Evolutionary conservation across 2,113 vertebrate genomes (phyloP).

Genomic region (Nibea coibor): DNA sequence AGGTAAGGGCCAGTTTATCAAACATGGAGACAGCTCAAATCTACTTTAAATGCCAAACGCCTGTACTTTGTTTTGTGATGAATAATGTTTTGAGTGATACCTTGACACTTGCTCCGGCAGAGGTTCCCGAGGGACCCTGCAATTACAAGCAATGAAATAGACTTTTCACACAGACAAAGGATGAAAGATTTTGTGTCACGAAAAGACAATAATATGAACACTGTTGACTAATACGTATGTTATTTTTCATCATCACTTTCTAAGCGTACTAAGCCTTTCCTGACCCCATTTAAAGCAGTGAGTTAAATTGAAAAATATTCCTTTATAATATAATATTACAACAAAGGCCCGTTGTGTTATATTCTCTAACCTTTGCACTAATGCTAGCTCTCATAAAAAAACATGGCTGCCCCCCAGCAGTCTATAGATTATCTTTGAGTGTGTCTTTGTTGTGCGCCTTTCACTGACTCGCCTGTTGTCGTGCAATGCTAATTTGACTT

Average conservation of each 20-base stretch:
- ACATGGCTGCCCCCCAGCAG: slow-evolving; percentile 13
- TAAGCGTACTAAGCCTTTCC: background rate
- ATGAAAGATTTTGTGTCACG: slow-evolving; percentile 8
- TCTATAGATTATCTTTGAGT: slow-evolving; percentile 44
- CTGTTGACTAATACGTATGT: background rate
- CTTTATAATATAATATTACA: background rate
- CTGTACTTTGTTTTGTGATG: slow-evolving; percentile 52
- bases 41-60: slow-evolving; percentile 63
- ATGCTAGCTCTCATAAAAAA: slow-evolving; percentile 23
- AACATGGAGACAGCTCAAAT: slow-evolving; percentile 45
- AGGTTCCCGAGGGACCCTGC: slow-evolving; percentile 43
- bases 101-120: slow-evolving; percentile 55
- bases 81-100: slow-evolving; percentile 61
- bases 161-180: slow-evolving; percentile 6
- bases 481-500: slow-evolving; percentile 66
- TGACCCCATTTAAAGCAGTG: background rate
- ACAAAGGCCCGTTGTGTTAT: background rate
- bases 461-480: slow-evolving; percentile 46
- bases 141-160: slow-evolving; percentile 39
- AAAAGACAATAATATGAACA: slow-evolving; percentile 17
- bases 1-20: slow-evolving; percentile 54
- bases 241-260: background rate
- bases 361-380: slow-evolving; percentile 44
- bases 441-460: slow-evolving; percentile 45
- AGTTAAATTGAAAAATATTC: background rate